phyloP scores from a whole-genome alignment of 2,113 vertebrate genomes.

The Bujurquina vittata region DNA sequence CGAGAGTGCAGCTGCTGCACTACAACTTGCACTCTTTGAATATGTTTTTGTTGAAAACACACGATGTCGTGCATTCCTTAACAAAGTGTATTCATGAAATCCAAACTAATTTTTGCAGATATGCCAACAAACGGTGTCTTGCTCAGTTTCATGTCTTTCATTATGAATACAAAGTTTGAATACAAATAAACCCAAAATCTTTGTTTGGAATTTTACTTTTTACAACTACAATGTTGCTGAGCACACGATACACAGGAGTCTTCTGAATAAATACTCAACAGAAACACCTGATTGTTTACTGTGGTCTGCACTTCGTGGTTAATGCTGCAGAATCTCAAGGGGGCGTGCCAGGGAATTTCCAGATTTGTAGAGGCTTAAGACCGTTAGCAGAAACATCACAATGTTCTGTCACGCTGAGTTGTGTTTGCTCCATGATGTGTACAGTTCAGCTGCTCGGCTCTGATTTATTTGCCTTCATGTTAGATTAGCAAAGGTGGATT shows the following conservation, averaged over 20 bases:
- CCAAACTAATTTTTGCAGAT: not conserved
- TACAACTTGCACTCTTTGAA: not conserved
- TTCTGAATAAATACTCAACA: not conserved
- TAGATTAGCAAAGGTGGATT: not conserved
- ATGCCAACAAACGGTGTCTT: not conserved
- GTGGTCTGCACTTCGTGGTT: not conserved
- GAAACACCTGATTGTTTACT: not conserved
- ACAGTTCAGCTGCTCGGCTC: not conserved
- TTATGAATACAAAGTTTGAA: not conserved
- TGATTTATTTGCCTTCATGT: not conserved
- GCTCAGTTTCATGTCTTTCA: not conserved
- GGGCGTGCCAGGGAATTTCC: not conserved
- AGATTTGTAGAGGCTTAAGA: conserved; percentile 1
- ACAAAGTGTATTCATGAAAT: not conserved
- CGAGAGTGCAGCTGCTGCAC: not conserved
- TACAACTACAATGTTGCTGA: not conserved
- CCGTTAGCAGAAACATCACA: not conserved
- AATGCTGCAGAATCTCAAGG: conserved; percentile 6
- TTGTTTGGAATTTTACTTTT: not conserved
- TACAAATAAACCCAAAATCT: not conserved
- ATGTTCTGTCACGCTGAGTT: not conserved
- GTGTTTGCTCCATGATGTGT: not conserved
- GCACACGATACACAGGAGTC: not conserved
- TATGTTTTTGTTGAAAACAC: not conserved
- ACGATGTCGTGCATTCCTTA: fast-evolving